Evolutionary conservation across 1,140 invertebrate species (phyloP), one percentile per base, ranked within the genome.

Genomic region (Ips typographus): DNA sequence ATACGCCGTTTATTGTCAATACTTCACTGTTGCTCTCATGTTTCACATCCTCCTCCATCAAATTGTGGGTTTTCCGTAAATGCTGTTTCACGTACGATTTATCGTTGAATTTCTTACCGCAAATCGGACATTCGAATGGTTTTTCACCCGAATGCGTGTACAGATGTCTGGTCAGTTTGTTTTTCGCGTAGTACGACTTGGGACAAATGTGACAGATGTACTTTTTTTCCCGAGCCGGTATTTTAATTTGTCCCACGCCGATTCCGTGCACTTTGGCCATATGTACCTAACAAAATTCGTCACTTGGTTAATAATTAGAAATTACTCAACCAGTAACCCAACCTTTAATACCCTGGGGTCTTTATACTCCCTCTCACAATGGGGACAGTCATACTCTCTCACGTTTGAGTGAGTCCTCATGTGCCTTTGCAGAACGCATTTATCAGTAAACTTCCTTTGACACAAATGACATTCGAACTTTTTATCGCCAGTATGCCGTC

Each of bases 401-500:
- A 73, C 70, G 49, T 76, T 76, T 0, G 73, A 73, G 53, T 79
- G 78, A 3, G 74, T 71, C 38, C 68, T 66, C 68, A 78, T 74
- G 65, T 79, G 78, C 38, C 75, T 74, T 65, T 77, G 72, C 52
- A 77, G 64, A 3, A 72, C 73, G 39, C 70, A 66, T 56, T 77
- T 76, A 51, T 73, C 72, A 5, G 65, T 68, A 65, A 94, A 94
- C 40, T 87, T 83, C 76, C 93, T 93, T 2, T 84, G 84, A 74
- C 92, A 94, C 1, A 87, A 83, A 4, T 84, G 82, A 75, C 92
- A 94, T 1, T 84, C 82, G 77, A 93, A 93, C 1, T 90, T 87
- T 57, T 92, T 92, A 40, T 71, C 73, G 0, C 73, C 73, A 37
- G 70, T 73, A 44, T 77, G 76, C 8, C 76, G 36, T 37, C 73